Evolutionary conservation across 2,797 vertebrate species (phyloP), one percentile per base, ranked within the genome.

Genomic region (Rhinatrema bivittatum): DNA sequence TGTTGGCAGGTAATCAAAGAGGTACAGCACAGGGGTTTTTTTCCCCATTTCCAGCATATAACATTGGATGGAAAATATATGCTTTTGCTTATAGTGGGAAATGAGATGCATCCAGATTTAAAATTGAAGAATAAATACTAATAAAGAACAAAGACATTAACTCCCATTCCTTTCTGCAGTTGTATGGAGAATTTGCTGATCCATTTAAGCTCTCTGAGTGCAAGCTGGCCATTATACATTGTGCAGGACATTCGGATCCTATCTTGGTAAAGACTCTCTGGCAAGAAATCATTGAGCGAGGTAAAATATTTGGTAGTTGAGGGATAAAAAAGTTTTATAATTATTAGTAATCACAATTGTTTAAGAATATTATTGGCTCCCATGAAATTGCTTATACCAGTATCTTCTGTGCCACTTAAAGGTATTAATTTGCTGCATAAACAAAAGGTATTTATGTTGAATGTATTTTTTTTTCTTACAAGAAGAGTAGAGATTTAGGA

Each of bases 231-330:
- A 94, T 99, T 68, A 92, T 99, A 72, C 95, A 98, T 72, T 97
- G 93, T 17, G 95, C 91, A 0, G 92, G 93, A 39, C 91, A 98
- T 77, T 92, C 92, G 2, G 93, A 99, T 56, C 88, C 89, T 5
- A 93, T 97, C 50, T 81, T 99, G 54, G 92, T 99, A 11, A 92
- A 95, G 56, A 93, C 89, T 1, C 79, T 99, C 43, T 99, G 96
- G 96, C 92, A 97, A 70, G 95, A 99, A 70, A 90, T 98, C 62
- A 84, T 96, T 59, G 95, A 98, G 31, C 98, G 91, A 85, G 95
- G 95, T 88, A 52, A 38, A 68, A n/a, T 66, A 17, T 20, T 42
- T 29, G 26, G 14, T 10, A 33, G 12, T 8, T 4, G 27, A 32
- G 24, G 12, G 7, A 17, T 12, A 7, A 5, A 32, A 45, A 12